phyloP scores from a whole-genome alignment of 2,888 invertebrate genomes.

The Lasioglossum leucozonium region DNA sequence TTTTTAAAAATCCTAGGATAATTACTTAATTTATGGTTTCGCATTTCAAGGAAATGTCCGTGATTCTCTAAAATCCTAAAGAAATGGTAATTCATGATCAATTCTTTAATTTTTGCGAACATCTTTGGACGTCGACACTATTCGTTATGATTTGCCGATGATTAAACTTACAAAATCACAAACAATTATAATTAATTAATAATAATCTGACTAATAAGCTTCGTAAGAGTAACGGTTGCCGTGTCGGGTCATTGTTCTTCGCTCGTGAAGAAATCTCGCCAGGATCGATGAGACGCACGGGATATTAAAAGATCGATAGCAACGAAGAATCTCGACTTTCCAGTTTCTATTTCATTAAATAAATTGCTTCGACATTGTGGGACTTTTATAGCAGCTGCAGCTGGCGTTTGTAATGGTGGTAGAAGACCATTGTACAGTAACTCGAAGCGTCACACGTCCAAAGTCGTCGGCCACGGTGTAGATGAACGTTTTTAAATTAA shows the following conservation, averaged over 20 bases:
- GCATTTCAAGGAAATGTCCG: too few species aligned
- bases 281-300: neutral
- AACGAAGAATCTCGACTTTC: neutral
- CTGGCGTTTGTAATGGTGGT: neutral
- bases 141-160: too few species aligned
- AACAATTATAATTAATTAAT: too few species aligned
- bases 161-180: too few species aligned
- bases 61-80: too few species aligned
- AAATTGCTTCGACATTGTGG: neutral
- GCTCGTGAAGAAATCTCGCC: neutral
- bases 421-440: constrained; percentile 9
- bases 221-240: too few species aligned
- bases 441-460: neutral
- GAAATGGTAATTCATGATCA: too few species aligned
- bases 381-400: neutral
- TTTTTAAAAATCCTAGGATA: neutral
- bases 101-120: too few species aligned
- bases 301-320: neutral
- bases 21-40: too few species aligned
- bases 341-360: constrained; percentile 4
- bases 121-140: too few species aligned
- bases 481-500: constrained; percentile 3
- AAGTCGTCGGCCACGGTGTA: neutral
- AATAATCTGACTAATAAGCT: too few species aligned
- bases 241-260: too few species aligned